Percentiles rank a stretch among this genome's conserved stretches.
These are phyloP conservation scores for Temnothorax rugatulus DNA, from an alignment of 2,888 invertebrate genomes.

Conservation along the genomic window DNA sequence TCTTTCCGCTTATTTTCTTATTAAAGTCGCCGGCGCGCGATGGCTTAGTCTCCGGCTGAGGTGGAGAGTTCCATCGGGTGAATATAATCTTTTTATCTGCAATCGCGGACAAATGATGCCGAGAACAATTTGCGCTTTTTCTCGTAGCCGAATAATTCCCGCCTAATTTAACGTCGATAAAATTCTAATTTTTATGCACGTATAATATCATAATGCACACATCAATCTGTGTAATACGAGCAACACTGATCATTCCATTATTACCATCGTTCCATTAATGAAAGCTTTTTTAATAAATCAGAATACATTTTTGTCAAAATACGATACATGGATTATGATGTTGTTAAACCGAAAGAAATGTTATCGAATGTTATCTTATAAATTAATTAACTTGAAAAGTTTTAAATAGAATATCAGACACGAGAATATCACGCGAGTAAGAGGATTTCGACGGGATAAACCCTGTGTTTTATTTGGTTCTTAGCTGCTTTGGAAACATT, in stretches of 20 bases:
- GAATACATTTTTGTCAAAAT: not conserved
- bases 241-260: not conserved
- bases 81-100: conserved; percentile 62
- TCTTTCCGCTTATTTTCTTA: conserved; percentile 71
- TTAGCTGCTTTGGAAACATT: not conserved
- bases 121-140: conserved; percentile 42
- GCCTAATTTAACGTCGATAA: conserved; percentile 42
- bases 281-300: not conserved
- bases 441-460: not conserved
- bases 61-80: conserved; percentile 46
- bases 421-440: not conserved
- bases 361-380: not conserved
- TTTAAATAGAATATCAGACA: not conserved
- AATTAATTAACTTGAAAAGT: not conserved
- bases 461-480: not conserved
- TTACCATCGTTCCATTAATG: not conserved
- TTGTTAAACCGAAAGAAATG: not conserved
- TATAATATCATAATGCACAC: not conserved
- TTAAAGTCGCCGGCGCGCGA: conserved; percentile 66
- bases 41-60: conserved; percentile 39
- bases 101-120: conserved; percentile 47
- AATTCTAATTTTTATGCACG: conserved; percentile 17
- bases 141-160: conserved; percentile 39
- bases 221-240: not conserved
- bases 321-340: not conserved